These are phyloP conservation scores for Betta splendens DNA, from an alignment of 2,797 vertebrate genomes.

Conservation along the genomic window DNA sequence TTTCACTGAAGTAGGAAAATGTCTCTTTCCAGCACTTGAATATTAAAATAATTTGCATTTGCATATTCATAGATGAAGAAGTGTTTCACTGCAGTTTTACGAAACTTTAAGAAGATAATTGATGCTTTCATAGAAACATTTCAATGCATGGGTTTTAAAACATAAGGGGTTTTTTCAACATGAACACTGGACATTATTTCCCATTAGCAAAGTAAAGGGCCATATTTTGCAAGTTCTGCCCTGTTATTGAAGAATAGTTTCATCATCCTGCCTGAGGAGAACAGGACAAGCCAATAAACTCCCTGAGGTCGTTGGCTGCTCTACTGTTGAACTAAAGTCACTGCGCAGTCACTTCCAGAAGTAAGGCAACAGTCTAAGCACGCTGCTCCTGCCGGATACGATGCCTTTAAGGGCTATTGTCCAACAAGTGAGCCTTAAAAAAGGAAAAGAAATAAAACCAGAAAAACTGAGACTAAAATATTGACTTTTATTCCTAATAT, in stretches of 20 bases:
- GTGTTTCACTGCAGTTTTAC: not conserved
- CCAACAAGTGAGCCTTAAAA: too few relatives aligned
- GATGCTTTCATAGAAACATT: not conserved
- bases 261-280: slow-evolving; percentile 5
- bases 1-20: not conserved
- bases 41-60: not conserved
- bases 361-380: not conserved
- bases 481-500: too few relatives aligned
- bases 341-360: not conserved
- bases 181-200: not conserved
- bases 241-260: not conserved
- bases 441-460: too few relatives aligned
- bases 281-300: not conserved
- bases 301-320: slow-evolving; percentile 10
- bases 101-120: not conserved
- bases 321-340: slow-evolving; percentile 1
- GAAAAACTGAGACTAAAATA: too few relatives aligned
- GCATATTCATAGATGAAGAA: not conserved
- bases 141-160: not conserved
- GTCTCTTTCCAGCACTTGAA: not conserved
- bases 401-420: not conserved
- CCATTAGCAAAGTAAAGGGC: not conserved
- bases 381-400: not conserved
- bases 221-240: not conserved
- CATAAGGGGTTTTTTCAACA: not conserved